Conservation (phyloP, 1,140 invertebrate species). For the Caenorhabditis brenneri region DNA sequence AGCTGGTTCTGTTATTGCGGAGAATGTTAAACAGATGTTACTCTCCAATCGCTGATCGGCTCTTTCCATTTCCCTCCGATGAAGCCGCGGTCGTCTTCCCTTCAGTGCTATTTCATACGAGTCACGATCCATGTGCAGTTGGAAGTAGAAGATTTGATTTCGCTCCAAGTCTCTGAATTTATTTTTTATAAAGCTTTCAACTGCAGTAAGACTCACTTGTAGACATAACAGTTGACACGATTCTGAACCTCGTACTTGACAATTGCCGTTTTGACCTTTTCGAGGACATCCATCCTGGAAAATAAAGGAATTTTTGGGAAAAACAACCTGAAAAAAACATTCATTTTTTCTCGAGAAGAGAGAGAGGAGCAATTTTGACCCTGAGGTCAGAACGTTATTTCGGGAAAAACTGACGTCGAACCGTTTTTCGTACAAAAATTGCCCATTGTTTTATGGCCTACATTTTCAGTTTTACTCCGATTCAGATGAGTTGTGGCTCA, state of each 20-base stretch:
- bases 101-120: background rate
- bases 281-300: background rate
- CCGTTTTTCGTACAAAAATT: too few relatives aligned
- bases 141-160: constrained; percentile 24
- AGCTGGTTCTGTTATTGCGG: background rate
- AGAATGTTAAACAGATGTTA: background rate
- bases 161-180: background rate
- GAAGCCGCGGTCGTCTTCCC: background rate
- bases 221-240: background rate
- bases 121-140: constrained; percentile 11
- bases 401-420: too few relatives aligned
- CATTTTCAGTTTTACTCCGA: too few relatives aligned
- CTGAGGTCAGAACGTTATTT: too few relatives aligned
- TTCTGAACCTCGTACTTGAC: background rate
- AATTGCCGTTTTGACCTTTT: background rate
- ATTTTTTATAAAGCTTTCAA: background rate
- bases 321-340: too few relatives aligned
- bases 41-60: background rate
- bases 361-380: too few relatives aligned
- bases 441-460: too few relatives aligned
- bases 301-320: background rate
- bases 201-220: background rate
- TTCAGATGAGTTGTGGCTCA: too few relatives aligned
- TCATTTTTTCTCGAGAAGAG: too few relatives aligned
- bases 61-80: background rate